phyloP scores from a whole-genome alignment of 2,113 vertebrate genomes.

The Nothocercus julius region DNA sequence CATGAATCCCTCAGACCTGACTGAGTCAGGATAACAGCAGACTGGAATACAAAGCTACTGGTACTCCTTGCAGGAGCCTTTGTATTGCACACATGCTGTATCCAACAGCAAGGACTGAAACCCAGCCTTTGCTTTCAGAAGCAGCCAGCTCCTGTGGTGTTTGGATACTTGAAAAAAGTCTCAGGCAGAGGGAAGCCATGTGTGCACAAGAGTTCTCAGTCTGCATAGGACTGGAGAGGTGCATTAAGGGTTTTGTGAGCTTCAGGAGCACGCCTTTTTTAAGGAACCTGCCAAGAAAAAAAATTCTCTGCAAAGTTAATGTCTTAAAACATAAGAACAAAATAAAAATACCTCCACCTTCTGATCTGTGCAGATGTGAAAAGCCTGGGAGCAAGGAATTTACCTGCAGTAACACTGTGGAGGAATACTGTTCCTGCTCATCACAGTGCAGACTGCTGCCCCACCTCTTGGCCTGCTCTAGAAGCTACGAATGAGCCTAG shows the following conservation, averaged over 20 bases:
- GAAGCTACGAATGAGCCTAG: neutral
- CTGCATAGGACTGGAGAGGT: neutral
- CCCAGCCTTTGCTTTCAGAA: neutral
- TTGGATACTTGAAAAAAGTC: neutral
- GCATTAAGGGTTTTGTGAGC: neutral
- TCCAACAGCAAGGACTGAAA: neutral
- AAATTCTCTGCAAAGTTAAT: neutral
- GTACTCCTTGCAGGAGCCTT: neutral
- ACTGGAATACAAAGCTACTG: neutral
- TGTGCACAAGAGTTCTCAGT: neutral
- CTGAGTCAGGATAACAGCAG: neutral
- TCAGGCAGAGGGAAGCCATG: neutral
- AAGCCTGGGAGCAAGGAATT: neutral
- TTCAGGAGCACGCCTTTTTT: neutral
- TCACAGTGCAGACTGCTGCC: neutral
- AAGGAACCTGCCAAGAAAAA: neutral
- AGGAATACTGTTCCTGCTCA: neutral
- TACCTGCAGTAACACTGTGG: accelerated
- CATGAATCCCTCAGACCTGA: neutral
- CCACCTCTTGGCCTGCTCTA: neutral
- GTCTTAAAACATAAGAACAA: neutral
- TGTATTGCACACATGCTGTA: neutral
- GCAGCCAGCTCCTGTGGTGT: neutral
- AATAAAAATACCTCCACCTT: neutral
- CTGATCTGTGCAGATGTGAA: neutral